Conservation (phyloP, 2,113 vertebrate species). For the Sporophila hypoxantha region DNA sequence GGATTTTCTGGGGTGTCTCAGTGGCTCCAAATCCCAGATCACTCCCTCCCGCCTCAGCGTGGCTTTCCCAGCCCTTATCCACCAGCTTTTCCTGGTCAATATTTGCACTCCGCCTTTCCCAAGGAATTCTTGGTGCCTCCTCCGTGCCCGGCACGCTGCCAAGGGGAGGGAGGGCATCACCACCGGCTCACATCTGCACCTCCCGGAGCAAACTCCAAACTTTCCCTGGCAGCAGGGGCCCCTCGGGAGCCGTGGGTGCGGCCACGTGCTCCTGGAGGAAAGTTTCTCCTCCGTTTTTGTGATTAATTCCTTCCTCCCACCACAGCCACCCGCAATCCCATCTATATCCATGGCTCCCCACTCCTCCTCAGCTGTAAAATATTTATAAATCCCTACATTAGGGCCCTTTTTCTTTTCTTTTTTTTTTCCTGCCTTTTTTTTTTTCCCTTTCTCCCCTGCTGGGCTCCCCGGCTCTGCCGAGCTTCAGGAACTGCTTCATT, state of each 20-base stretch:
- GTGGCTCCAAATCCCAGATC: fast-evolving
- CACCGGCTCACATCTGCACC: not conserved
- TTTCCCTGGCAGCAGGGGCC: not conserved
- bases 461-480: not conserved
- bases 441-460: not conserved
- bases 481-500: constrained; percentile 29
- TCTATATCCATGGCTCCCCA: constrained; percentile 39
- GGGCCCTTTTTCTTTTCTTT: not conserved
- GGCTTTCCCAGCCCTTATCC: not conserved
- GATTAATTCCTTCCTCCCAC: constrained; percentile 59
- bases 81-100: not conserved
- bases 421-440: not conserved
- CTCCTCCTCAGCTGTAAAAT: constrained; percentile 52
- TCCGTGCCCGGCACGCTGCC: fast-evolving
- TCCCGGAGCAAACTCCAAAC: not conserved
- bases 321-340: not conserved
- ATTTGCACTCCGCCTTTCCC: not conserved
- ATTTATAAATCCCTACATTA: constrained; percentile 37
- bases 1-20: not conserved
- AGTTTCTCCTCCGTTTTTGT: constrained; percentile 4
- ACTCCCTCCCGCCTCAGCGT: fast-evolving
- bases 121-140: fast-evolving
- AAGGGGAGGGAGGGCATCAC: fast-evolving
- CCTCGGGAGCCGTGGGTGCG: not conserved
- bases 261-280: not conserved